These are phyloP conservation scores for Rapana venosa DNA, from an alignment of 2,888 invertebrate species.

Conservation along the genomic window DNA sequence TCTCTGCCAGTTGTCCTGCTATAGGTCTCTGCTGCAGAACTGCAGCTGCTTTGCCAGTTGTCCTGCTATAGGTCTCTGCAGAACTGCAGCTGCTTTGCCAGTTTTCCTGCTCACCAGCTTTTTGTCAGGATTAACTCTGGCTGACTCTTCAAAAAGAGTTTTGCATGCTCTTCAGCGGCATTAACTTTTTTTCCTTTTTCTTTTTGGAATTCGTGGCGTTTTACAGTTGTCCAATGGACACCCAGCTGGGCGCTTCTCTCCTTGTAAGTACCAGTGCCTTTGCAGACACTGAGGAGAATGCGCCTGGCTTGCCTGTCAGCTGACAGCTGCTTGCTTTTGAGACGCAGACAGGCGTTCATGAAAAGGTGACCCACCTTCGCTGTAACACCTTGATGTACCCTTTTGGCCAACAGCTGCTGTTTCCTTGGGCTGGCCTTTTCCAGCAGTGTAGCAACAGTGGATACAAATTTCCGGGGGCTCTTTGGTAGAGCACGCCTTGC, in stretches of 20 bases:
- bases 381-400: background rate
- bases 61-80: no score
- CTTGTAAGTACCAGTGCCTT: background rate
- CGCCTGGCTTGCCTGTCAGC: no score
- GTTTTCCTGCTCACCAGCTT: constrained; percentile 13
- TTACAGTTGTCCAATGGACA: background rate
- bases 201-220: background rate
- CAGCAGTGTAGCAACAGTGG: background rate
- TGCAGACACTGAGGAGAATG: background rate
- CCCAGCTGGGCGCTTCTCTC: constrained; percentile 4
- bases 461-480: constrained; percentile 5
- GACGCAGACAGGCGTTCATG: background rate
- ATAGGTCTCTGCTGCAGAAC: no score
- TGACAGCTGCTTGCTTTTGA: background rate
- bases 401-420: background rate
- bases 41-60: no score
- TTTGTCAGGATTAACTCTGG: background rate
- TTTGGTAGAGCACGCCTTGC: background rate
- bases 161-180: background rate
- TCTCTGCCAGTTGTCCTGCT: no score
- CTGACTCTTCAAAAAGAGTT: constrained; percentile 2
- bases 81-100: background rate
- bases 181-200: background rate
- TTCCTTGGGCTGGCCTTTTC: background rate
- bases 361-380: background rate